Base-by-base conservation (phyloP, 2,113 vertebrate species). In the Anolis carolinensis region DNA sequence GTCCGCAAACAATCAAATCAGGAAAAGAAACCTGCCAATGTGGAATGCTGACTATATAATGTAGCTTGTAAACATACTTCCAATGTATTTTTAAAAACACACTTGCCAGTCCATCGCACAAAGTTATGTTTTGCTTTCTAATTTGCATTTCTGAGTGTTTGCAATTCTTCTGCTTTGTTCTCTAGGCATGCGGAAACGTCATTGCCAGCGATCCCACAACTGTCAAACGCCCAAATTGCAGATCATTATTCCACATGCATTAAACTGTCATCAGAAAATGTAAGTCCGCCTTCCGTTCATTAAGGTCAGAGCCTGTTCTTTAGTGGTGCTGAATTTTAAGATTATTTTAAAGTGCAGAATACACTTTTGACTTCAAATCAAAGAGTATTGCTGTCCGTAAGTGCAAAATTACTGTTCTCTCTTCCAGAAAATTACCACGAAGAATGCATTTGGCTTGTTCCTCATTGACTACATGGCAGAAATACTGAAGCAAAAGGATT, bases 161-260 rank as follows among this genome's bases (percentile, higher is more conserved):
- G 34, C 2, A 20, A n/a, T 59, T 59, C 1, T 23, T 10, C 55
- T 39, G 36, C 20, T 30, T 63, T 34, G 81, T 52, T 6, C 77
- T 89, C 85, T 23, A 97, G 96, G 91, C 70, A 36, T 82, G 63
- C 39, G 65, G 91, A 95, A 7, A 13, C 83, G 9, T 89, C 92
- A 79, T 52, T 78, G 79, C 20, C 89, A 5, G 36, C 83, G 0
- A 62, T 97, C 30, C 96, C 97, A 2, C 97, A 96, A 32, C 94
- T 99, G 93, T 98, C 93, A 48, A 97, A 98, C 81, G 95, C 95
- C 0, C 97, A 99, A 95, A 98, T 99, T 92, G 96, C 97, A 18
- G 98, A 99, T 62, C 99, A 99, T 93, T 99, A 99, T 89, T 97
- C 97, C 62, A 98, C 98, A 74, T 99, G 99, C 92, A 98, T 99